phyloP scores from a whole-genome alignment of 2,113 vertebrate genomes.

The Rhodinocichla rosea region DNA sequence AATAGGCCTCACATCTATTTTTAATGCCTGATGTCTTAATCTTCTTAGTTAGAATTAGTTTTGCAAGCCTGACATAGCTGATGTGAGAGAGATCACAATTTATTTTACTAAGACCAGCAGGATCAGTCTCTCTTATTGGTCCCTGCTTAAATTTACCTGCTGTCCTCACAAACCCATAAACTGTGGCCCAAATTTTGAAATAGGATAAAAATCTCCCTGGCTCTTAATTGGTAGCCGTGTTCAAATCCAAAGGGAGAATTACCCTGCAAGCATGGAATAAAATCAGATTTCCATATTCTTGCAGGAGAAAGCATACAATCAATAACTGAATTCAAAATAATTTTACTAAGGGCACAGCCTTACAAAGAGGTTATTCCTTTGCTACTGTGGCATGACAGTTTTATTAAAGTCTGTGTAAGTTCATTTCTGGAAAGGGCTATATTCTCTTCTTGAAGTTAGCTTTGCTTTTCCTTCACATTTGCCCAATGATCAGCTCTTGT shows the following conservation, averaged over 20 bases:
- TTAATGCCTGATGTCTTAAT: not conserved
- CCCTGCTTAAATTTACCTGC: not conserved
- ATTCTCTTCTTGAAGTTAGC: not conserved
- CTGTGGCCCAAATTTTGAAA: not conserved
- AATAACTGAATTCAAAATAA: not conserved
- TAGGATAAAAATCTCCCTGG: not conserved
- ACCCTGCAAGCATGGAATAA: not conserved
- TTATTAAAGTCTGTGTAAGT: not conserved
- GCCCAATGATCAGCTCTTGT: not conserved
- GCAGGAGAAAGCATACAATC: not conserved
- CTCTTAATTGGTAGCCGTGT: not conserved
- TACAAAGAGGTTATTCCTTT: not conserved
- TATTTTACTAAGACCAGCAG: not conserved
- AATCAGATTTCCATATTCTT: not conserved
- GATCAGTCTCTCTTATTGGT: not conserved
- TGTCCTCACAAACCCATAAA: not conserved
- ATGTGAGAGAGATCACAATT: not conserved
- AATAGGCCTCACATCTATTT: not conserved
- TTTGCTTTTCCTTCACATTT: not conserved
- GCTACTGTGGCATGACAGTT: not conserved
- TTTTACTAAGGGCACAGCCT: not conserved
- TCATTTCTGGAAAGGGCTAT: not conserved
- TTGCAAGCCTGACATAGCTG: not conserved
- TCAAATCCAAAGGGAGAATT: not conserved
- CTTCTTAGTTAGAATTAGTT: not conserved